Base-by-base conservation (phyloP, 2,113 vertebrate species). In the Mola mola region DNA sequence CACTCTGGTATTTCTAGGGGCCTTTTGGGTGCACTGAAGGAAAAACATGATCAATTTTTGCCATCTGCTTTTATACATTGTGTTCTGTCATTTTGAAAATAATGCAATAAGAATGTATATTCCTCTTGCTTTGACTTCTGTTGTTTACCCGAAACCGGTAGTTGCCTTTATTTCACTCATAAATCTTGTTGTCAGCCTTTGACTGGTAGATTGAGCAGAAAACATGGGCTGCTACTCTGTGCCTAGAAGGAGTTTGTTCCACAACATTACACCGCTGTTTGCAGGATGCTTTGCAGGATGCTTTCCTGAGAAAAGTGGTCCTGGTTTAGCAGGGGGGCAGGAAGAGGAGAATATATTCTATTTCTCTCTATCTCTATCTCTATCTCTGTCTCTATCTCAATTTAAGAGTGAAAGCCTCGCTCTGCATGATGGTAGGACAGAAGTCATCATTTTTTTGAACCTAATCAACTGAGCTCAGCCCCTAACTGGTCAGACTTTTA, bases 161-260 rank as follows among this genome's bases (percentile, higher is more conserved):
- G 78, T 43, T 64, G 76, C 56, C 53, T 79, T 87, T 84, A 85
- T 86, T 83, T 86, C 43, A n/a, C 63, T 60, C 73, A 84, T 89
- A 82, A 85, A 88, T 90, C 85, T 87, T 22, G 12, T 60, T 82
- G 79, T 80, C 81, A 72, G 68, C 51, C 53, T 67, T 48, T 48
- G 68, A 78, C 72, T 79, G 78, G 78, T 85, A 81, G 80, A 88
- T 85, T 78, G 86, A 86, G 80, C 77, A 86, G 81, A 83, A 68
- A 82, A 73, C 85, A 85, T 52, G 60, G 76, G 78, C 63, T 70
- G 46, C 68, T 38, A 62, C 76, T 74, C 51, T 50, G 42, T 68
- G 79, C 79, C 85, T 76, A 61, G 70, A 46, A 87, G 79, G 78
- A 82, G 79, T 87, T 85, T 87, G 87, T 90, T 91, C 87, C 88